Evolutionary conservation across 1,140 invertebrate genomes (phyloP), one percentile per base, ranked within the genome.

Genomic region (Campoletis sonorensis): DNA sequence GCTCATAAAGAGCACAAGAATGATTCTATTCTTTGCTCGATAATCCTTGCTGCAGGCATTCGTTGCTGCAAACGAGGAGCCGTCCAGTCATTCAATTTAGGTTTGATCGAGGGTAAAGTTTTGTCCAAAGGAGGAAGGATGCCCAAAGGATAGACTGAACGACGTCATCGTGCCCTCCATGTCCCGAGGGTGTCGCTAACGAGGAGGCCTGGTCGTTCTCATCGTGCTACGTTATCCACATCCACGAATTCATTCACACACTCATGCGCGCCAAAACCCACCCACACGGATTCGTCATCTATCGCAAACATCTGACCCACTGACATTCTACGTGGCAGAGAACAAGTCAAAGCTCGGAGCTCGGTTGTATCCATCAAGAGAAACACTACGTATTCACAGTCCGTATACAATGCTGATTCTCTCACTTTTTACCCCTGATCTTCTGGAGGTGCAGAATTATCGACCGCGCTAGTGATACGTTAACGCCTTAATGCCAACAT

Each of bases 231-330:
- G 73, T 58, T 26, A 51, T n/a, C 51, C 18, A 72, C 33, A 75
- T 27, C 26, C 64, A 30, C 64, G 1, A 30, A 68, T 27, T 16
- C 58, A 64, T 23, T 21, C 45, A 33, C 54, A 16, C 11, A 68
- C 64, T 30, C 58, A 64, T 64, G 8, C 13, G 33, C 15, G 11
- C 5, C 15, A 8, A 23, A 64, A 26, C 58, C 3, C 21, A 64
- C 23, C 18, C 23, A 64, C 21, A 23, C n/a, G 23, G 64, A 68
- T 13, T 30, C 13, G 61, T 64, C 26, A 27, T n/a, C 88, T 86
- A 88, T 88, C 87, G 87, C 84, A 89, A 89, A 88, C 88, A 87
- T 84, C 88, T 89, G 88, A 89, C 88, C 88, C 84, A 88, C 85
- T 87, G 86, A 87, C 86, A 85, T 87, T 83, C 71, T 78, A 75